Evolutionary conservation across 1,140 invertebrate genomes (phyloP).

Genomic region (Argopecten irradians): DNA sequence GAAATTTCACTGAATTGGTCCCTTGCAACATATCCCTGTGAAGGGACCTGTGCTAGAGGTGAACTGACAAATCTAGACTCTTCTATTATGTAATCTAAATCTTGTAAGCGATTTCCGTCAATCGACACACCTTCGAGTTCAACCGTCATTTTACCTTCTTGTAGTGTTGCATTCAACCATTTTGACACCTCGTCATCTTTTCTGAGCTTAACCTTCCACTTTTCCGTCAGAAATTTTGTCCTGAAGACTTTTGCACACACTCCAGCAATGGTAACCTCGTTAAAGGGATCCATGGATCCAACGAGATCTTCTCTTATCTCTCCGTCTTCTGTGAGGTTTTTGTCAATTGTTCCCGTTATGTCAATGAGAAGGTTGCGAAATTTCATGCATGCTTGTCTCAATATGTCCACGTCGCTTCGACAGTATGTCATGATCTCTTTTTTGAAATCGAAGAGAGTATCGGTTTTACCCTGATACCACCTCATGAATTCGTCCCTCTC

Average conservation of each 20-base stretch:
- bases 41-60: slow-evolving; percentile 42
- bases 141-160: background rate
- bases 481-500: slow-evolving; percentile 33
- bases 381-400: slow-evolving; percentile 35
- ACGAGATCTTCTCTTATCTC: background rate
- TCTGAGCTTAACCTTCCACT: slow-evolving; percentile 29
- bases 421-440: slow-evolving; percentile 47
- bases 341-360: background rate
- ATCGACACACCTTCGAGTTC: background rate
- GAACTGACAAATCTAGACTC: slow-evolving; percentile 27
- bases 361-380: slow-evolving; percentile 45
- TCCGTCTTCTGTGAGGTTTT: background rate
- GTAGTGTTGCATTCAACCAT: background rate
- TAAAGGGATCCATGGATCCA: slow-evolving; percentile 38
- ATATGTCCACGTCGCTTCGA: slow-evolving; percentile 48
- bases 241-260: slow-evolving; percentile 35
- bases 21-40: slow-evolving; percentile 30
- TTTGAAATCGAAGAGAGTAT: slow-evolving; percentile 40
- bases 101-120: background rate
- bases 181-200: background rate
- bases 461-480: slow-evolving; percentile 41
- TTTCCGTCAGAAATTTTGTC: slow-evolving; percentile 35
- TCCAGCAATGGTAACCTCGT: slow-evolving; percentile 43
- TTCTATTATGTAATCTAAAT: background rate
- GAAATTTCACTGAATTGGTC: slow-evolving; percentile 41